phyloP scores from a whole-genome alignment of 1,140 invertebrate species.

The Papilio aristodemus region DNA sequence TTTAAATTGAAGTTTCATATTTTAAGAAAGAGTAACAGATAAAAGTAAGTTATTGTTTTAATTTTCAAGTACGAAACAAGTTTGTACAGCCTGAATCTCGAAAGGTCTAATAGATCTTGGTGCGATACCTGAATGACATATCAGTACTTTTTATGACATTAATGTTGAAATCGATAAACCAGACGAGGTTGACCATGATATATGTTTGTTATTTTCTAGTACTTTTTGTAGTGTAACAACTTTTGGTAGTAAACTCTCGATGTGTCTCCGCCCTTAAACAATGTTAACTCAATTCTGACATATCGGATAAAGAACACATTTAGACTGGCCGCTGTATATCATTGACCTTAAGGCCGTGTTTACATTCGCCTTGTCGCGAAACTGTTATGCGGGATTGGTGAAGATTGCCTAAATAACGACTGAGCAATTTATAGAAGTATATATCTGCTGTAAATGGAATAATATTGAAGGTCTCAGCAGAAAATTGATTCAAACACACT shows the following conservation, averaged over 20 bases:
- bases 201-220: background rate
- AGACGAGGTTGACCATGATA: background rate
- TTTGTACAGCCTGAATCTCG: too few species aligned
- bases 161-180: too few species aligned
- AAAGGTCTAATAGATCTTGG: too few species aligned
- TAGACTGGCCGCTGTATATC: conserved; percentile 46
- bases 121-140: too few species aligned
- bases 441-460: too few species aligned
- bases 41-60: too few species aligned
- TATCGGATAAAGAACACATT: conserved; percentile 39
- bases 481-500: too few species aligned
- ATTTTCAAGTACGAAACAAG: too few species aligned
- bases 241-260: background rate
- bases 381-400: background rate
- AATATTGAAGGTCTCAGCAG: too few species aligned
- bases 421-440: background rate
- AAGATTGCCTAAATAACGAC: background rate
- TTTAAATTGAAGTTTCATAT: background rate
- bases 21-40: background rate
- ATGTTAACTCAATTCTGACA: conserved; percentile 41
- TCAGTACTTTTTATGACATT: too few species aligned
- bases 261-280: conserved; percentile 36
- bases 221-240: background rate
- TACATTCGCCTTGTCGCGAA: background rate
- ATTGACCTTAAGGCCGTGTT: conserved; percentile 49